Base-by-base conservation (phyloP, 2,888 invertebrate genomes). In the Andrena bucephala region DNA sequence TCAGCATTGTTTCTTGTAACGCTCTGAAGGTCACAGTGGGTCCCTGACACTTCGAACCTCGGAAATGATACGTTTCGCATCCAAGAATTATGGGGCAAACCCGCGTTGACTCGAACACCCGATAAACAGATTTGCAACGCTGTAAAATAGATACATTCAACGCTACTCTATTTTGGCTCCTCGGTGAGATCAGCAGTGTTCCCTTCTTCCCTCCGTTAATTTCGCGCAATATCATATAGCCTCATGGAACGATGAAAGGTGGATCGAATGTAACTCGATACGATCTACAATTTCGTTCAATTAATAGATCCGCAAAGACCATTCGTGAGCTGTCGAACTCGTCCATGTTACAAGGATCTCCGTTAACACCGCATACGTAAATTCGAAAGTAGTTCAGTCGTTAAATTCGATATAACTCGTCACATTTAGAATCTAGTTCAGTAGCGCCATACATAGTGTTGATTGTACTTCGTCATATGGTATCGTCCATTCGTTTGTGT, bases 171-270 rank as follows among this genome's bases (percentile, higher is more conserved):
- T 42, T 20, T 13, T 63, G 75, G 50, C 59, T 63, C 50, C 20
- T 24, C 57, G 4, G 60, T 81, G 82, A 82, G 81, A 82, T 82
- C 82, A 81, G 60, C 74, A 75, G 71, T 81, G 80, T 81, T 67
- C 66, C n/a, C 67, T 50, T 68, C 65, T 48, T 60, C 52, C 36
- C 48, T 62, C 57, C n/a, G 16, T 27, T 52, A 27, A 33, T 42
- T 73, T 54, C n/a, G 24, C 48, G 20, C 50, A 66, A 48, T 48
- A 63, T 57, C 24, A 57, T 20, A 5, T 20, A 52, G 27, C 66
- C 54, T 74, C 66, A 20, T 52, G 62, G 80, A 66, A 79, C 48
- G 54, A 74, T 48, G 48, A 10, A 66, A 78, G n/a, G 20, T 48
- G 27, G 59, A 57, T 20, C 54, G 48, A 77, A 52, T 29, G 27